Conservation (phyloP, 1,140 invertebrate genomes). For the Papilio aristodemus region DNA sequence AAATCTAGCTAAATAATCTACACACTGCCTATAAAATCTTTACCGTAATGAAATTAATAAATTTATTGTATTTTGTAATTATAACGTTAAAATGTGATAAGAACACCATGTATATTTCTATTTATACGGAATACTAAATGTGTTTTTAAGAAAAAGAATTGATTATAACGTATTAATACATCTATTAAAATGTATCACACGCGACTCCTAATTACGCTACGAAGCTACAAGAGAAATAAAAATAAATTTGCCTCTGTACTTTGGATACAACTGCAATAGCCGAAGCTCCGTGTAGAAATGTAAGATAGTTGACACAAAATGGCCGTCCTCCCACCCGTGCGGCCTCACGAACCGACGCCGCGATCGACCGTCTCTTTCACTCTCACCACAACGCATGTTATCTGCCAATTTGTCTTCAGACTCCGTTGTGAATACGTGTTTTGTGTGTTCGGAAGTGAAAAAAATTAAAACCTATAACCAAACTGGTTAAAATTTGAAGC, state of each 20-base stretch:
- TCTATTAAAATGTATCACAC: neutral
- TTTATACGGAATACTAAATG: too few relatives aligned
- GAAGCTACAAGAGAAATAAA: too few relatives aligned
- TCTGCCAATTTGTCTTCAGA: constrained; percentile 1
- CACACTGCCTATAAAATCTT: too few relatives aligned
- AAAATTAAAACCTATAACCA: neutral
- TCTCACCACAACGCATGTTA: neutral
- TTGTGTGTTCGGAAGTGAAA: neutral
- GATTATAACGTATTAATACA: neutral
- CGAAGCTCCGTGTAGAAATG: neutral
- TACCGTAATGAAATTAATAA: too few relatives aligned
- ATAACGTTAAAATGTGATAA: too few relatives aligned
- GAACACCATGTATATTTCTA: too few relatives aligned
- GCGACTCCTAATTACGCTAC: neutral
- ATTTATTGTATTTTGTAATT: too few relatives aligned
- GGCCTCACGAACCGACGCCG: neutral
- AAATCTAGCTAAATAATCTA: too few relatives aligned
- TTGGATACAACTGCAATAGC: neutral
- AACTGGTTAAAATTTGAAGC: neutral
- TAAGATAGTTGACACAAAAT: neutral
- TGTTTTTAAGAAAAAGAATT: too few relatives aligned
- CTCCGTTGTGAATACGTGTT: constrained; percentile 1
- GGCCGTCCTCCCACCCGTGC: constrained; percentile 2
- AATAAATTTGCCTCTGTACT: neutral
- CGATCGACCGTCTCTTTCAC: constrained; percentile 5